Evolutionary conservation across 2,113 vertebrate species (phyloP), one percentile per base, ranked within the genome.

Genomic region (Acrocephalus arundinaceus): DNA sequence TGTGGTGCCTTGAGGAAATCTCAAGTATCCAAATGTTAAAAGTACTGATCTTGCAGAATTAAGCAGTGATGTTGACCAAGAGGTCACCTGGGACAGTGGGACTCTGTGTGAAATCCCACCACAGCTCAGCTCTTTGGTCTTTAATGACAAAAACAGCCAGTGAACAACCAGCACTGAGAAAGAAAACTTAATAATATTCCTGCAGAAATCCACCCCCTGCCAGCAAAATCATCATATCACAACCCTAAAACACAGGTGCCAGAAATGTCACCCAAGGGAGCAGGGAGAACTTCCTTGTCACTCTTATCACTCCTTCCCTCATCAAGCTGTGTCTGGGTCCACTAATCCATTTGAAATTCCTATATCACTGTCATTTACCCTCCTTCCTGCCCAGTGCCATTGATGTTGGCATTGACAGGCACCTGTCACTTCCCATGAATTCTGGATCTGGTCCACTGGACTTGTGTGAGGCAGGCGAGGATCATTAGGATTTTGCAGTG

Each of bases 331-430:
- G 80, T 87, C 91, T 92, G 82, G 83, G 66, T 82, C 90, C 70
- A 35, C 74, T 92, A 95, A 95, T 85, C 90, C 87, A 12, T 89
- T 87, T 90, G 68, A 89, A 96, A 93, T 75, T 65, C 83, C 73
- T 13, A 0, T 79, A 92, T 92, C 90, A 13, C 81, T 96, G 89
- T 93, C 94, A 90, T 89, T 89, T 90, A 77, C 90, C 70, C 71
- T 94, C 70, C 61, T 81, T 46, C 41, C 88, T 73, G 70, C 90
- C 86, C 92, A 65, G 70, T 2, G 9, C 71, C 80, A 52, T 16
- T 35, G 77, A 75, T 37, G 89, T 23, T 89, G 94, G 96, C 96
- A 94, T 89, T 95, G 95, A 96, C 92, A 92, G 95, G 94, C 84
- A 1, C 73, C 93, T 97, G 96, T 94, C 96, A 94, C 81, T 91